These are phyloP conservation scores for Eriosoma lanigerum DNA, from an alignment of 1,140 invertebrate species.

Conservation along the genomic window DNA sequence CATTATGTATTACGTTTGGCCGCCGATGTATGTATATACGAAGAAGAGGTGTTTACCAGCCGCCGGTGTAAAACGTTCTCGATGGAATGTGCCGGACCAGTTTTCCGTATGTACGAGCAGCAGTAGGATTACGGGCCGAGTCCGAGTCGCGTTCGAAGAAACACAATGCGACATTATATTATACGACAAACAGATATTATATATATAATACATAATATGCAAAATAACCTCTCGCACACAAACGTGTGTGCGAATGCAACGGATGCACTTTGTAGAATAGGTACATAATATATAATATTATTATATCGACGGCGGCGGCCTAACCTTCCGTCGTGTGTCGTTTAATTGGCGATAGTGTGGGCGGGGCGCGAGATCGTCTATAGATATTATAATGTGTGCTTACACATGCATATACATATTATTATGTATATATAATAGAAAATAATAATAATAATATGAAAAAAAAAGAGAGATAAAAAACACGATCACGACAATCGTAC, in stretches of 20 bases:
- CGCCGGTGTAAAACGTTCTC: constrained; percentile 26
- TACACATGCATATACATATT: constrained; percentile 13
- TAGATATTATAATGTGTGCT: constrained; percentile 24
- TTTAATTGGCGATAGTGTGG: constrained; percentile 48
- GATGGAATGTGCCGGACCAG: constrained; percentile 30
- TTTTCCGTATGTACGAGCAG: background rate
- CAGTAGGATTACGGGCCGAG: background rate
- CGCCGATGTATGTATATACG: background rate
- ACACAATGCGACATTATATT: constrained; percentile 23
- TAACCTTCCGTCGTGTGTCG: constrained; percentile 16
- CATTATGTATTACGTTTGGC: constrained; percentile 5
- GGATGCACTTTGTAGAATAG: background rate
- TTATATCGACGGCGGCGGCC: background rate
- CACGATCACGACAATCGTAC: constrained; percentile 49
- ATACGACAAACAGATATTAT: background rate
- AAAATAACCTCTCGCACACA: background rate
- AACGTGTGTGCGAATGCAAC: background rate
- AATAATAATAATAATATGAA: too few relatives aligned
- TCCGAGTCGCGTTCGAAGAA: background rate
- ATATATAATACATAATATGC: background rate
- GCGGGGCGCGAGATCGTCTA: constrained; percentile 42
- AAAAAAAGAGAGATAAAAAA: background rate
- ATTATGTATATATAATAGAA: background rate
- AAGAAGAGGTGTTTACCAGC: constrained; percentile 8
- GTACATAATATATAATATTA: background rate